phyloP scores from a whole-genome alignment of 2,113 vertebrate species.

The Poecile atricapillus region DNA sequence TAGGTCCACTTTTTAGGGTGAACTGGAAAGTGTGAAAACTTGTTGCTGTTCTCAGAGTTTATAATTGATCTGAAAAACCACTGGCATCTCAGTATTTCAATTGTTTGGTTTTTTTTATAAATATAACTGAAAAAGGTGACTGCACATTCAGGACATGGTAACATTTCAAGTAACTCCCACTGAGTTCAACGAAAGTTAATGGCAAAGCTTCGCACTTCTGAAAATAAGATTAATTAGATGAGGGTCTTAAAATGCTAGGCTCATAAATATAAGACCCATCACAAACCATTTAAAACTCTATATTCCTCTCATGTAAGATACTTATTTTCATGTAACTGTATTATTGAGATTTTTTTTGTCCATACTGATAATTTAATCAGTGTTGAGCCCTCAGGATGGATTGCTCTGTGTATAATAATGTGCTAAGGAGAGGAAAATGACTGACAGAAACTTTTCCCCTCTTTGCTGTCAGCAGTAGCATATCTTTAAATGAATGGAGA shows the following conservation, averaged over 20 bases:
- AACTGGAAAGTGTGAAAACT: neutral
- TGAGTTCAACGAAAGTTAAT: neutral
- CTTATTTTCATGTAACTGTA: neutral
- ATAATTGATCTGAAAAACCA: neutral
- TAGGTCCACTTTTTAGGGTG: neutral
- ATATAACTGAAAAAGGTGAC: neutral
- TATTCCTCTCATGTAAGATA: neutral
- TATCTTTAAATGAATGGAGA: neutral
- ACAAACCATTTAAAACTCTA: neutral
- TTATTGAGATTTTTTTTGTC: neutral
- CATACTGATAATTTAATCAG: neutral
- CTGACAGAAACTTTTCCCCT: fast-evolving
- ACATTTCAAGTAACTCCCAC: neutral
- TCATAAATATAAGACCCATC: neutral
- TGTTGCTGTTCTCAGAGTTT: neutral
- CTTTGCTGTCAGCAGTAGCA: neutral
- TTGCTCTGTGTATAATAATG: neutral
- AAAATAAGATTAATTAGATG: neutral
- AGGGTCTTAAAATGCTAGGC: neutral
- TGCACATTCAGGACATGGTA: neutral
- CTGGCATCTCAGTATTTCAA: neutral
- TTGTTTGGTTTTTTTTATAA: neutral
- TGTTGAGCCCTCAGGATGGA: neutral
- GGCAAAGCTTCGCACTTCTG: neutral
- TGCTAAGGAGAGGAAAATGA: neutral